Conservation (phyloP, 2,797 vertebrate species). For the Sphenodon punctatus region DNA sequence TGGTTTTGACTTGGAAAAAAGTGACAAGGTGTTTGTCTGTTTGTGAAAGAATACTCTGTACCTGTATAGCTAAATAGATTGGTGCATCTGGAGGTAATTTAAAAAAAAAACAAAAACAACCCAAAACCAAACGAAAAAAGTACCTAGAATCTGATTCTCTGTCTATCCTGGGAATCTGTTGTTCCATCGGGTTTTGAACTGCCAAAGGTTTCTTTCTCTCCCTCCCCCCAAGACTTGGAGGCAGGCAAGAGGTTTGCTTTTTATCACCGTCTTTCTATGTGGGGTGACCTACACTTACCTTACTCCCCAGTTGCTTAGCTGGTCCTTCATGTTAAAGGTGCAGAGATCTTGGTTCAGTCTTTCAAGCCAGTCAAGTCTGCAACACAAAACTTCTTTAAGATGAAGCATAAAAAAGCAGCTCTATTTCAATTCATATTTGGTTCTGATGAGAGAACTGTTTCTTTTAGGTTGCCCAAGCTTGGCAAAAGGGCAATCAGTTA, state of each 20-base stretch:
- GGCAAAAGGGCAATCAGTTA: background rate
- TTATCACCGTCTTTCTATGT: background rate
- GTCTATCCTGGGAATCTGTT: background rate
- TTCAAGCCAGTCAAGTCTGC: background rate
- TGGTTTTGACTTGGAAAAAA: conserved; percentile 3
- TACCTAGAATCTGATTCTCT: background rate
- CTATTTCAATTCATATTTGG: background rate
- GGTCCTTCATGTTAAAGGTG: background rate
- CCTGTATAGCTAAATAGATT: rapidly evolving
- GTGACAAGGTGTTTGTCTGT: background rate
- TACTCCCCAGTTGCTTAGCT: background rate
- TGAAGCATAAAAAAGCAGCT: background rate
- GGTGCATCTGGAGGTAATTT: background rate
- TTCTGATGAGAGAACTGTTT: rapidly evolving
- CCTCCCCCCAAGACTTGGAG: background rate
- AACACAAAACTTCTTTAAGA: background rate
- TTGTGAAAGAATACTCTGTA: background rate
- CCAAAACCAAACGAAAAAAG: background rate
- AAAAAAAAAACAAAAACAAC: background rate
- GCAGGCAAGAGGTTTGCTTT: background rate
- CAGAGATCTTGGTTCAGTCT: background rate
- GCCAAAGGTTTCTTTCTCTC: conserved; percentile 18
- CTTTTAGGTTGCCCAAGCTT: background rate
- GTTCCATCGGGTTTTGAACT: conserved; percentile 49
- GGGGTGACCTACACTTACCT: background rate